These are phyloP conservation scores for Hanleya hanleyi DNA, from an alignment of 2,888 invertebrate species.

Conservation along the genomic window DNA sequence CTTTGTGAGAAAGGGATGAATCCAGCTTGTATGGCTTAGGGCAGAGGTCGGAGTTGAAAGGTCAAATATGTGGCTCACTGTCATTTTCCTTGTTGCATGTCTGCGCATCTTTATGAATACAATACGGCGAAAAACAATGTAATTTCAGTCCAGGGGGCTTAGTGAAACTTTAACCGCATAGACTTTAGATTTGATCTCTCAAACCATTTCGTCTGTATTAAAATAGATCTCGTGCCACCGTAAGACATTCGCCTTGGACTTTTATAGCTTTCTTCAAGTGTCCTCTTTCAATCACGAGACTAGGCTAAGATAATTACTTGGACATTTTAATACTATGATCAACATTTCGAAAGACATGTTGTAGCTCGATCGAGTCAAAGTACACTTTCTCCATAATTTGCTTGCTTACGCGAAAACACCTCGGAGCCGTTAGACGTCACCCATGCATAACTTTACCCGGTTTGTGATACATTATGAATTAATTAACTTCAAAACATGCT, in stretches of 20 bases:
- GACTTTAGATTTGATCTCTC: background rate
- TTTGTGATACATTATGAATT: background rate
- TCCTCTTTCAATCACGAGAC: background rate
- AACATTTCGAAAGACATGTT: background rate
- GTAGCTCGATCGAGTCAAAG: background rate
- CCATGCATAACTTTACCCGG: background rate
- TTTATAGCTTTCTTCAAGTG: background rate
- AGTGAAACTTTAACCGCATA: background rate
- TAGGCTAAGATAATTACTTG: background rate
- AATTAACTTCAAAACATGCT: too few species aligned
- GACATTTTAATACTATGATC: background rate
- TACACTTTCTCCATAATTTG: background rate
- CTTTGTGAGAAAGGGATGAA: too few species aligned
- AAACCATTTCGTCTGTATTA: background rate
- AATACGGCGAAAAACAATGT: background rate
- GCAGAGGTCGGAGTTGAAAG: background rate
- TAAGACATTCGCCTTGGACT: background rate
- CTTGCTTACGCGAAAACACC: background rate
- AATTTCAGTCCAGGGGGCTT: background rate
- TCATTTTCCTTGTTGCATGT: conserved; percentile 5
- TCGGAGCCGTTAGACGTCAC: background rate
- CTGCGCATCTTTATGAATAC: background rate
- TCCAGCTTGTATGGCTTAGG: too few species aligned
- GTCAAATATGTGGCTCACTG: background rate
- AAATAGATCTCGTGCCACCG: background rate